Percentiles rank a stretch among this genome's conserved stretches.
Evolutionary conservation across 2,797 vertebrate genomes (phyloP).

Genomic region (Bufotes viridis): DNA sequence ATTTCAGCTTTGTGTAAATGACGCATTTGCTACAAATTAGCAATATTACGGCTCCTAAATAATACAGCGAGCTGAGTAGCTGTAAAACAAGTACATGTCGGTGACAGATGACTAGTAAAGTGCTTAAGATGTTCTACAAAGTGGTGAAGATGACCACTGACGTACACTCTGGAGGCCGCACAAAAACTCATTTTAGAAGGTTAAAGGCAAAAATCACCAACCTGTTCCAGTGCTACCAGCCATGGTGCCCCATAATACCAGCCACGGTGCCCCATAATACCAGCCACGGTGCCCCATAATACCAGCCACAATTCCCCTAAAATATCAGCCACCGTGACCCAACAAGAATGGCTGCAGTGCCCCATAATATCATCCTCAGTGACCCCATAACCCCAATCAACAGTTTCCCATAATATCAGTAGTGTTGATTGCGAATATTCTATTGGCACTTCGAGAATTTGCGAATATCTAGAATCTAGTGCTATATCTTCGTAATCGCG

Average conservation of each 20-base stretch:
- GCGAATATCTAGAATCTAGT: no score
- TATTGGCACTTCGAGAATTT: no score
- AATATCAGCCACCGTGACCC: no score
- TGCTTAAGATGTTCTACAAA: background rate
- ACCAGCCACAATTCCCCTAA: background rate
- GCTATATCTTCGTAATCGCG: no score
- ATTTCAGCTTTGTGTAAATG: slow-evolving; percentile 30
- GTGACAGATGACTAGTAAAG: background rate
- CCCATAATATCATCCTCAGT: background rate
- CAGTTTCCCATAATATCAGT: background rate
- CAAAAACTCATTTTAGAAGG: no score
- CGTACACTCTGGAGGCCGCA: no score
- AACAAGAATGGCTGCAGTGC: background rate
- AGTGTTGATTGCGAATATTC: no score
- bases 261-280: background rate
- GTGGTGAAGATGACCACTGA: background rate
- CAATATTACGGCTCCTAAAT: slow-evolving; percentile 34
- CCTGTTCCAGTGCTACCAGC: background rate
- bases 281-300: background rate
- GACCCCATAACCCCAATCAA: background rate
- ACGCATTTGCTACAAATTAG: background rate
- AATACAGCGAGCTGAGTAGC: background rate
- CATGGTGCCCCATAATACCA: background rate
- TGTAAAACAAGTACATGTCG: background rate
- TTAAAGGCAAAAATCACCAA: no score